Evolutionary conservation across 2,113 vertebrate genomes (phyloP), one percentile per base, ranked within the genome.

Genomic region (Dicentrarchus labrax): DNA sequence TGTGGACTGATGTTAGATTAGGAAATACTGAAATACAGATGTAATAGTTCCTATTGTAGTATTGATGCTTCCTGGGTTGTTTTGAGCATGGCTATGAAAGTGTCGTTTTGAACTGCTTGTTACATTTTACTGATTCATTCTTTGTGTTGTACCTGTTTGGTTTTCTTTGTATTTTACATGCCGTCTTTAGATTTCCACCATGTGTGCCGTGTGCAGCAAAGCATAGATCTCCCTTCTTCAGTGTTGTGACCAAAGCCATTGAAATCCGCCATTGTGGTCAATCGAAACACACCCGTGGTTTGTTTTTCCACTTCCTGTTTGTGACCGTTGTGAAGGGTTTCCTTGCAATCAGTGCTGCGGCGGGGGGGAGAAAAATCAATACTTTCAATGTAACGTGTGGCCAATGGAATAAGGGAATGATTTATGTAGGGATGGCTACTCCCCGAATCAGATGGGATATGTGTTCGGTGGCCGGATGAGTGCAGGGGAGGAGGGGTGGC

Each of bases 341-440:
- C 96, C 95, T 96, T 96, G 96, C 96, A 97, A 97, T 96, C 95
- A 96, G 94, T 94, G 94, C 89, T 87, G 92, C 67, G n/a, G 82
- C 75, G 5, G 89, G 83, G 22, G 80, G 82, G n/a, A n/a, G n/a
- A n/a, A n/a, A n/a, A 30, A 99, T 99, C 98, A 98, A 99, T 99
- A 99, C 95, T 97, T 96, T 96, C 95, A 97, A 97, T 97, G 96
- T 97, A 98, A 96, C 96, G 96, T 97, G 97, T 96, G 96, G 98
- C 97, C 97, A 97, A 96, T 97, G 96, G 96, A 97, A 97, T 97
- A 98, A 96, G 96, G 96, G 97, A 97, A 97, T 98, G 97, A 99
- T 99, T 99, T 97, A 98, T 98, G 96, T 97, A 96, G 96, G 96
- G 96, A 97, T 96, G 95, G 95, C 96, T 96, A 94, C 96, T 96